These are phyloP conservation scores for Carcina quercana DNA, from an alignment of 2,888 invertebrate genomes.

Conservation along the genomic window DNA sequence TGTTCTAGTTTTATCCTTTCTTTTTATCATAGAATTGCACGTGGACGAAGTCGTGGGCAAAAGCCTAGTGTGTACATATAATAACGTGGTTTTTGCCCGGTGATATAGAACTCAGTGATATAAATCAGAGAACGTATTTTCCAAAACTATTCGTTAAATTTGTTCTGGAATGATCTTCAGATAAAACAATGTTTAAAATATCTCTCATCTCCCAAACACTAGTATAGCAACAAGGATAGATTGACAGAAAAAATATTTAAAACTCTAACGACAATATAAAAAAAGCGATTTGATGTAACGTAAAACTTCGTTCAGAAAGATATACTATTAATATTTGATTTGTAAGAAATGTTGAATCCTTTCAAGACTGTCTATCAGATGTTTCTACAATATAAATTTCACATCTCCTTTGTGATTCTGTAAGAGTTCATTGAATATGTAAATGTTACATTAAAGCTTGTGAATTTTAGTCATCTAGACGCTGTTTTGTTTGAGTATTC, in stretches of 20 bases:
- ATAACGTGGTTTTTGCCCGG: no score
- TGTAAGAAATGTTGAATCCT: conserved; percentile 1
- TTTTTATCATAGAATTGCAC: no score
- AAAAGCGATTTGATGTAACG: background rate
- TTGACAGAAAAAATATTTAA: background rate
- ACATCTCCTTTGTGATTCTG: conserved; percentile 2
- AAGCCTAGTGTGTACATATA: no score
- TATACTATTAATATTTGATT: conserved; percentile 1
- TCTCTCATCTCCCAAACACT: background rate
- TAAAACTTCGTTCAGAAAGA: background rate
- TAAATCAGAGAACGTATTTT: no score
- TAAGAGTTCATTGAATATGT: conserved; percentile 1
- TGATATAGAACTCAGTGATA: no score
- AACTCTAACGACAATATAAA: background rate
- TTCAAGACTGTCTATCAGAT: conserved; percentile 1
- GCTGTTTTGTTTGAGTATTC: background rate
- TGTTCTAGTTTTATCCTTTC: no score
- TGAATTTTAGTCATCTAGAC: background rate
- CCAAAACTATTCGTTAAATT: background rate
- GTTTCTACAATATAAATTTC: background rate
- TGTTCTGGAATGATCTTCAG: background rate
- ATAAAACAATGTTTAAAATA: background rate
- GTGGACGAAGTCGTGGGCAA: no score
- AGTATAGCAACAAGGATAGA: background rate
- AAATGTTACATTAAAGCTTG: conserved; percentile 1